Evolutionary conservation across 2,888 invertebrate genomes (phyloP).

Genomic region (Leptinotarsa rubiginosa): DNA sequence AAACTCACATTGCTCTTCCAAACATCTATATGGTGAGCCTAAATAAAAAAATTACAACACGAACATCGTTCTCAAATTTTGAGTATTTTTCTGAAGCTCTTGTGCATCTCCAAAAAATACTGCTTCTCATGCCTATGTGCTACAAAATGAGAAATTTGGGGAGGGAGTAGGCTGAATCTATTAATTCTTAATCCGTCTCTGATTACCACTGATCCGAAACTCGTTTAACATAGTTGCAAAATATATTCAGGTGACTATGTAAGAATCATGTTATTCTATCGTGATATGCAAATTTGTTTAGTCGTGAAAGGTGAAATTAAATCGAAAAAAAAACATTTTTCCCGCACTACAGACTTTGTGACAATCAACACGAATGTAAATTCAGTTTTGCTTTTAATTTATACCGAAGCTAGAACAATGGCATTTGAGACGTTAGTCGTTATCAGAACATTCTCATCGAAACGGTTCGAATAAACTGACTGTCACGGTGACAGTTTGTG

Average conservation of each 20-base stretch:
- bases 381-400: slow-evolving; percentile 9
- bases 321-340: not conserved
- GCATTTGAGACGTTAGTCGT: slow-evolving; percentile 62
- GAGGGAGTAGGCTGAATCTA: too few relatives aligned
- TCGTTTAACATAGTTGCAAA: not conserved
- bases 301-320: not conserved
- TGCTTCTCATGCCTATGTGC: too few relatives aligned
- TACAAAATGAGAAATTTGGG: too few relatives aligned
- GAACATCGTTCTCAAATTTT: too few relatives aligned
- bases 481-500: slow-evolving; percentile 63
- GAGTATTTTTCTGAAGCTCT: too few relatives aligned
- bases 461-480: slow-evolving; percentile 64
- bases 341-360: not conserved
- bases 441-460: slow-evolving; percentile 66
- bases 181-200: too few relatives aligned
- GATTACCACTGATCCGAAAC: not conserved
- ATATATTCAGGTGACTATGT: not conserved
- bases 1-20: too few relatives aligned
- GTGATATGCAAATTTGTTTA: not conserved
- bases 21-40: too few relatives aligned
- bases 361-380: slow-evolving; percentile 15
- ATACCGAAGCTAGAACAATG: slow-evolving; percentile 59
- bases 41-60: too few relatives aligned
- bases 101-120: too few relatives aligned
- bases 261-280: not conserved